These are phyloP conservation scores for Protosalanx chinensis DNA, from an alignment of 2,797 vertebrate genomes.

Conservation along the genomic window DNA sequence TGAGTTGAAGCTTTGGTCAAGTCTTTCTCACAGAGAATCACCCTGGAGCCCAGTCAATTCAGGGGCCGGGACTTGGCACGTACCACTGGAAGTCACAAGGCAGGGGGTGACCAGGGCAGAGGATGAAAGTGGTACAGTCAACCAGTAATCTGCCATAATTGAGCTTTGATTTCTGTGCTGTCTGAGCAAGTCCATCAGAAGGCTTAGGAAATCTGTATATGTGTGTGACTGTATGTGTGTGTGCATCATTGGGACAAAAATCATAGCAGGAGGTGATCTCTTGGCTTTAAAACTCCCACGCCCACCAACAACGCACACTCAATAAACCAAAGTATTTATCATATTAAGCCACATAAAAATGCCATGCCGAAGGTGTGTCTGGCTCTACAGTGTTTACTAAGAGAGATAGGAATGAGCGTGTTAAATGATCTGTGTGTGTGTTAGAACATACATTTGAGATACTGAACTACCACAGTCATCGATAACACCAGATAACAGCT, in stretches of 20 bases:
- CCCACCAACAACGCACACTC: no score
- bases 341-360: not conserved
- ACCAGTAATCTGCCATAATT: constrained; percentile 29
- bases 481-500: not conserved
- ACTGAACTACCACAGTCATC: not conserved
- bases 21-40: constrained; percentile 26
- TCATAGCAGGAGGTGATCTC: no score
- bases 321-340: not conserved
- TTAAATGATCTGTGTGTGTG: not conserved
- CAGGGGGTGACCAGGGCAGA: not conserved
- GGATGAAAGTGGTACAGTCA: constrained; percentile 9
- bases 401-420: not conserved
- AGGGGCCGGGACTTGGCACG: constrained; percentile 32
- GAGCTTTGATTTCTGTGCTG: constrained; percentile 26
- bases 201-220: not conserved
- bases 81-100: constrained; percentile 42
- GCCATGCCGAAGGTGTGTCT: not conserved
- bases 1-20: constrained; percentile 29
- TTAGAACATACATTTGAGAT: not conserved
- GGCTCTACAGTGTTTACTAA: not conserved
- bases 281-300: no score
- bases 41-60: not conserved
- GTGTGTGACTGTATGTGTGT: constrained; percentile 11
- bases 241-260: not conserved
- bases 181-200: constrained; percentile 9